Conservation (phyloP, 2,797 vertebrate species). For the Scyliorhinus canicula region DNA sequence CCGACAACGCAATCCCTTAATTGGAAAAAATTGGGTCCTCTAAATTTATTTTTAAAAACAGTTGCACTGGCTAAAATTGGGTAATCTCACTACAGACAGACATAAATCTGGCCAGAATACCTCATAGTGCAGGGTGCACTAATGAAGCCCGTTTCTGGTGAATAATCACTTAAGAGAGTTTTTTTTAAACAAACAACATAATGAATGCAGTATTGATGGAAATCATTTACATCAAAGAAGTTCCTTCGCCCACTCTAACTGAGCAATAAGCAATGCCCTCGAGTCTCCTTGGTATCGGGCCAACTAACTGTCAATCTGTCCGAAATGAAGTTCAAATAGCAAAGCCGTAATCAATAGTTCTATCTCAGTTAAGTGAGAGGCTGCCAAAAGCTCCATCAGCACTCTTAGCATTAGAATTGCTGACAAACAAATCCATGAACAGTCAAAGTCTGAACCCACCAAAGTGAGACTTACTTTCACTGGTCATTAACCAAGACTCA, state of each 20-base stretch:
- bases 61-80: neutral
- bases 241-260: neutral
- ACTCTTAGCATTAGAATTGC: neutral
- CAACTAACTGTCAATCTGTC: constrained; percentile 9
- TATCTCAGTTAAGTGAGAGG: neutral
- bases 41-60: too few species aligned
- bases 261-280: neutral
- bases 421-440: neutral
- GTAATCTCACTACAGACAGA: neutral
- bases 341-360: neutral
- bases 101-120: neutral
- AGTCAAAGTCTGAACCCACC: neutral
- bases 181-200: neutral
- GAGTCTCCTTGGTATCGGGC: neutral
- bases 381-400: neutral
- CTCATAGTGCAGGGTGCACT: neutral
- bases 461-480: neutral
- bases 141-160: neutral
- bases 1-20: too few species aligned
- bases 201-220: neutral
- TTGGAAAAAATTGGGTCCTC: too few species aligned
- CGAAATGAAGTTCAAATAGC: neutral
- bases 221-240: neutral
- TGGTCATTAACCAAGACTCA: neutral
- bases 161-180: neutral